These are phyloP conservation scores for Glyphotaelius pellucidus DNA, from an alignment of 2,888 invertebrate genomes.

Conservation along the genomic window DNA sequence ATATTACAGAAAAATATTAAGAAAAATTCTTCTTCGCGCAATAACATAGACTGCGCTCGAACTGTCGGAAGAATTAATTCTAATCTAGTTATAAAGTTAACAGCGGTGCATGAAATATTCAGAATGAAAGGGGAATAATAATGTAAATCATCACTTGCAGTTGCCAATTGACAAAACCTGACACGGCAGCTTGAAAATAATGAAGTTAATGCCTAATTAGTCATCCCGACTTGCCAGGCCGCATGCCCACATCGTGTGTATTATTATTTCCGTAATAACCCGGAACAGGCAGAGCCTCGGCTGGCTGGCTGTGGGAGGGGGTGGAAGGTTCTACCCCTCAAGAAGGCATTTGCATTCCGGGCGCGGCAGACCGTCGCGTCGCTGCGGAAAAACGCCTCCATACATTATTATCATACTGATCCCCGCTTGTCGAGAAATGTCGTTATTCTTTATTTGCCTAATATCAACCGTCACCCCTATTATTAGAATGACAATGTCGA, in stretches of 20 bases:
- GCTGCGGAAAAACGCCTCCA: constrained; percentile 11
- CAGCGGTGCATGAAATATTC: not conserved
- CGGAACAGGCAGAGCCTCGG: not conserved
- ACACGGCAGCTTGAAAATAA: not conserved
- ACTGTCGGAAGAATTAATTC: not conserved
- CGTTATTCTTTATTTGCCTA: constrained; percentile 51
- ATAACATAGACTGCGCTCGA: not conserved
- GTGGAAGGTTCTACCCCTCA: not conserved
- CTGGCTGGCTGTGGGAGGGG: too few species aligned
- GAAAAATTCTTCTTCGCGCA: too few species aligned
- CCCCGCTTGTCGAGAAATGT: constrained; percentile 48
- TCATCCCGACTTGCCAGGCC: not conserved
- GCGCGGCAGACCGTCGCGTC: constrained; percentile 27
- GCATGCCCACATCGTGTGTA: not conserved
- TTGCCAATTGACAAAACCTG: not conserved
- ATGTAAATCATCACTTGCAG: not conserved
- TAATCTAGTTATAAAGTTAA: not conserved
- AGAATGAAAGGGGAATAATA: not conserved
- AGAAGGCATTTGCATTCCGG: constrained; percentile 47
- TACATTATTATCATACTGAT: constrained; percentile 49
- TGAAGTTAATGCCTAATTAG: constrained; percentile 1
- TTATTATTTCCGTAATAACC: not conserved
- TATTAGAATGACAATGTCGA: constrained; percentile 32
- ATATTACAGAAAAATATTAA: not conserved
- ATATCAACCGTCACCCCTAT: constrained; percentile 39